Evolutionary conservation across 64 coral and sea anemone species (phyloP).

Genomic region (Astreopora myriophthalma): DNA sequence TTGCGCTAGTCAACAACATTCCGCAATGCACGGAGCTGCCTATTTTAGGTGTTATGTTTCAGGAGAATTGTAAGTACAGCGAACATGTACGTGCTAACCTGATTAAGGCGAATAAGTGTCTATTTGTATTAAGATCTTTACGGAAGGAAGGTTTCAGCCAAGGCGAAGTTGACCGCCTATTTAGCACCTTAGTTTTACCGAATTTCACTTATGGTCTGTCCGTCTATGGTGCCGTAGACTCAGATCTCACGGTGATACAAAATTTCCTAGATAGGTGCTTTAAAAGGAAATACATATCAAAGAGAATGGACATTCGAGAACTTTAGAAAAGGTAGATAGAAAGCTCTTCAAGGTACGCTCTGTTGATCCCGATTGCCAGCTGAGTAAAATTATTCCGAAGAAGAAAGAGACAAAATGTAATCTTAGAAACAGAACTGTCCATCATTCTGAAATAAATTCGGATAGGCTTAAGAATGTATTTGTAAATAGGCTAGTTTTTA

Average conservation of each 20-base stretch:
- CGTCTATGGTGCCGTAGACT: slow-evolving; percentile 55
- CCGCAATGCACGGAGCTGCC: background rate
- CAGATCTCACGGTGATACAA: slow-evolving; percentile 54
- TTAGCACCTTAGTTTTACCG: slow-evolving; percentile 30
- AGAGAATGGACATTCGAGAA: too few relatives aligned
- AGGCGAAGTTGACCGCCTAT: slow-evolving; percentile 52
- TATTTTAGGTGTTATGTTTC: slow-evolving; percentile 23
- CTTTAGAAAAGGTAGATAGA: too few relatives aligned
- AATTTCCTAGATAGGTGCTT: slow-evolving; percentile 67
- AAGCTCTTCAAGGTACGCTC: too few relatives aligned
- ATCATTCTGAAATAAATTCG: too few relatives aligned
- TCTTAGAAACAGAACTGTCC: too few relatives aligned
- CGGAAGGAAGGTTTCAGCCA: slow-evolving; percentile 55
- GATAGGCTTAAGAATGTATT: too few relatives aligned
- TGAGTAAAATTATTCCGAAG: too few relatives aligned
- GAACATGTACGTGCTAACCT: background rate
- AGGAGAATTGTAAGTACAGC: too few relatives aligned
- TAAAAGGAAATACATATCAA: slow-evolving; percentile 54
- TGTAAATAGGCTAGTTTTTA: too few relatives aligned
- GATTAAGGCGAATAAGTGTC: slow-evolving; percentile 48
- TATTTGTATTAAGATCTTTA: slow-evolving; percentile 38
- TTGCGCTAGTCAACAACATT: background rate
- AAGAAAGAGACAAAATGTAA: too few relatives aligned
- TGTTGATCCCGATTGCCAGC: too few relatives aligned
- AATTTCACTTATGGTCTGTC: slow-evolving; percentile 54